These are phyloP conservation scores for Hydrolagus colliei DNA, from an alignment of 2,797 vertebrate genomes.

Conservation along the genomic window DNA sequence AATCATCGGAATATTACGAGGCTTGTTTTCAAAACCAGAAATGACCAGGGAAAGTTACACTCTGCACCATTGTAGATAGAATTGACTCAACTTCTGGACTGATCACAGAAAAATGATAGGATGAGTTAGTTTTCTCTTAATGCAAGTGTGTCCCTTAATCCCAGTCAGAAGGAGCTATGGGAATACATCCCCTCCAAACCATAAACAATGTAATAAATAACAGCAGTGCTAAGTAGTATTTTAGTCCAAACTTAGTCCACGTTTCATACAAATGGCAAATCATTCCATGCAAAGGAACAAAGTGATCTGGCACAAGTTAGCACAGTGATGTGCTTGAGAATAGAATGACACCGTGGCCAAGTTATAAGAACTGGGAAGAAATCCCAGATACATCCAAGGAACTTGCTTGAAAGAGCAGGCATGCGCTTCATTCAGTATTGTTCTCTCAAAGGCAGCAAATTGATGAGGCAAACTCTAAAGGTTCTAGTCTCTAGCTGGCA, in stretches of 20 bases:
- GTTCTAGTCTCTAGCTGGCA: not conserved
- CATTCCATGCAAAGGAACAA: not conserved
- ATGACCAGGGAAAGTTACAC: not conserved
- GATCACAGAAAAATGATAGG: not conserved
- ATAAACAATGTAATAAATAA: constrained; percentile 10
- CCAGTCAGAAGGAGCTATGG: too few relatives aligned
- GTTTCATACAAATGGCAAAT: not conserved
- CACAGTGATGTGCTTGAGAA: not conserved
- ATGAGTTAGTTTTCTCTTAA: not conserved
- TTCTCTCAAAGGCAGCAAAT: not conserved
- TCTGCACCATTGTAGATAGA: not conserved
- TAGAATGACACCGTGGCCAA: not conserved
- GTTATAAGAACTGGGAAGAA: not conserved
- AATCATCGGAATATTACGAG: not conserved
- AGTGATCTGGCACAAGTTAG: not conserved
- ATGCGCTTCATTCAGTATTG: not conserved
- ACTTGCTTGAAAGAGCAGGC: not conserved
- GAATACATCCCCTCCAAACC: not conserved
- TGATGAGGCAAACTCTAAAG: not conserved
- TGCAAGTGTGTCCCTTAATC: not conserved
- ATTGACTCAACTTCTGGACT: not conserved
- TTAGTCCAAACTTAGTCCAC: not conserved
- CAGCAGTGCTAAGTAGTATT: not conserved
- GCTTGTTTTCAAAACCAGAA: not conserved
- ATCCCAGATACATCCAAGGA: not conserved